These are phyloP conservation scores for Scomber colias DNA, from an alignment of 2,113 vertebrate genomes.

Conservation along the genomic window DNA sequence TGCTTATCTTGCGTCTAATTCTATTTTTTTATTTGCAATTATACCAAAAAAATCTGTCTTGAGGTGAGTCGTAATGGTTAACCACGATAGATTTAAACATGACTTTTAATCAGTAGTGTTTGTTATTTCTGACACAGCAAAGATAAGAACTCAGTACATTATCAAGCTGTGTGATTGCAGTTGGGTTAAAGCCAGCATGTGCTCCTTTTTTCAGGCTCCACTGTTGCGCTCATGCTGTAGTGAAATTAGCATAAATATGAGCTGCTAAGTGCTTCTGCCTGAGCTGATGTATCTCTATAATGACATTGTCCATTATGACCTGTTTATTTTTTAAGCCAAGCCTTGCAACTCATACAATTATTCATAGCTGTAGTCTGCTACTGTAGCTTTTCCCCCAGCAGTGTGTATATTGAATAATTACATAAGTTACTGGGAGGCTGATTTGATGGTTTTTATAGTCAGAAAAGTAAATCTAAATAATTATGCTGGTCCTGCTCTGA, in stretches of 20 bases:
- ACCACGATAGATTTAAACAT: rapidly evolving
- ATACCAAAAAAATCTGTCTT: neutral
- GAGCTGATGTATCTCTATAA: neutral
- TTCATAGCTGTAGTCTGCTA: too few relatives aligned
- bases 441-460: neutral
- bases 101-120: neutral
- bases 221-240: neutral
- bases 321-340: too few relatives aligned
- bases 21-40: slow-evolving; percentile 28
- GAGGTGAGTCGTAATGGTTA: neutral
- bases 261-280: neutral
- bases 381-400: neutral
- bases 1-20: slow-evolving; percentile 11
- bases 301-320: too few relatives aligned
- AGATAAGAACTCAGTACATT: neutral
- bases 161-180: neutral
- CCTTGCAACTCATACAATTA: too few relatives aligned
- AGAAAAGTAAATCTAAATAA: neutral
- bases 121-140: too few relatives aligned
- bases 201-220: neutral
- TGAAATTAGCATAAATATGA: neutral
- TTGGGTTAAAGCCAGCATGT: neutral
- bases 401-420: too few relatives aligned
- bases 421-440: too few relatives aligned
- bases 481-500: neutral